Base-by-base conservation (phyloP, 2,113 vertebrate species). In the Cinclus cinclus region DNA sequence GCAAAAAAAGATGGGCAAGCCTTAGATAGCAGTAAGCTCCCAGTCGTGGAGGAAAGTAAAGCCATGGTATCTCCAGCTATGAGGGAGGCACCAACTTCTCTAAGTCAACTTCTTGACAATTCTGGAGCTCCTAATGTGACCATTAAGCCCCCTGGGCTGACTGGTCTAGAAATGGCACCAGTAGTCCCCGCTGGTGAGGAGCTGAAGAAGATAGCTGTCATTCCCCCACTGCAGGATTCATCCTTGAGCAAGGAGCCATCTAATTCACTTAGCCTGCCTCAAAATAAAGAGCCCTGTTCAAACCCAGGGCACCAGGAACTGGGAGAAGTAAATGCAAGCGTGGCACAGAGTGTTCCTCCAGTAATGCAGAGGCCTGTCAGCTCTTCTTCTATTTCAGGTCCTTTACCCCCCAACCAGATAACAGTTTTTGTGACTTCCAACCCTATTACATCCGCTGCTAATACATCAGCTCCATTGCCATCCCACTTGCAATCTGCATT, bases 341-440 rank as follows among this genome's bases (percentile, higher is more conserved):
- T 98, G 82, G 89, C 98, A 65, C 97, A 98, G 92, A 98, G 86
- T 89, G 97, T 98, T 92, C 97, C 99, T 94, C 97, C 98, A 15
- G 98, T 98, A 44, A 97, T 99, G 91, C 98, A 99, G 75, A 98
- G 98, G 85, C 98, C 99, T 79, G 98, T 98, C 78, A 98, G 98
- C 59, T 98, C 99, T 53, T 98, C 98, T 58, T 97, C 98, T 46
- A 97, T 98, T 94, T 98, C 98, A 41, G 96, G 96, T 89, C 84
- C 98, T 50, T 95, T 98, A 84, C 97, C 98, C 46, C 97, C 98
- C 89, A 99, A 97, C 93, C 99, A 99, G 89, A 99, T 99, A 95
- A 99, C 99, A 75, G 99, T 99, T 63, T 99, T 99, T 94, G 99
- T 99, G 56, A 99, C 99, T 55, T 99, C 99, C 60, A 99, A 99